Base-by-base conservation (phyloP, 2,888 invertebrate genomes). In the Diaprepes abbreviatus region DNA sequence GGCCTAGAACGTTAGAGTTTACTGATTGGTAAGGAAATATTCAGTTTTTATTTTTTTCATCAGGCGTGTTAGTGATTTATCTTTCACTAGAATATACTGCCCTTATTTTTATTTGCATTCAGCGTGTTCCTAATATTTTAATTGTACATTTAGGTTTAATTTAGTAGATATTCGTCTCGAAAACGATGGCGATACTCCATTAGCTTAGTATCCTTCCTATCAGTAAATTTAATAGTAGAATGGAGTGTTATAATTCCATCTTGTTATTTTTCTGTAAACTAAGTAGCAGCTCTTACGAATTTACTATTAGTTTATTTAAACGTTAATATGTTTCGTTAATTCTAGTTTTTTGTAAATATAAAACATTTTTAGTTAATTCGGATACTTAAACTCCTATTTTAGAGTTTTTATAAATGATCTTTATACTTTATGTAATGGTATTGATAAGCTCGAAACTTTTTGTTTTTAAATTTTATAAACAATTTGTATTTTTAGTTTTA, bases 91-190 rank as follows among this genome's bases (percentile, higher is more conserved):
- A 43, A 43, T 9, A n/a, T 4, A 7, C 9, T 33, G 17, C 10
- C 10, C 16, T 6, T 16, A 14, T 9, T 35, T 19, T 35, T 36
- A 19, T n/a, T 4, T 12, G 14, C 31, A 24, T 19, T 19, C 36
- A 35, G 19, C 12, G 38, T 36, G 66, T 58, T 66, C 58, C 58
- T 65, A 58, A 36, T 66, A 66, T 50, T 38, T 58, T 66, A 50
- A 28, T 24, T 16, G 5, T 17, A 21, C 10, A 21, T 35, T 52
- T 14, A 35, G 17, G 45, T 45, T 24, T 24, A 24, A 24, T 24
- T 1, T 17, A 17, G 24, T 24, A n/a, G n/a, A n/a, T 3, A 38
- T 17, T 40, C 16, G 24, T 40, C 3, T n/a, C 36, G 12, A n/a
- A n/a, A n/a, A n/a, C n/a, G n/a, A n/a, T n/a, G n/a, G n/a, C n/a